phyloP scores from a whole-genome alignment of 2,113 vertebrate species.

The Smithornis capensis region DNA sequence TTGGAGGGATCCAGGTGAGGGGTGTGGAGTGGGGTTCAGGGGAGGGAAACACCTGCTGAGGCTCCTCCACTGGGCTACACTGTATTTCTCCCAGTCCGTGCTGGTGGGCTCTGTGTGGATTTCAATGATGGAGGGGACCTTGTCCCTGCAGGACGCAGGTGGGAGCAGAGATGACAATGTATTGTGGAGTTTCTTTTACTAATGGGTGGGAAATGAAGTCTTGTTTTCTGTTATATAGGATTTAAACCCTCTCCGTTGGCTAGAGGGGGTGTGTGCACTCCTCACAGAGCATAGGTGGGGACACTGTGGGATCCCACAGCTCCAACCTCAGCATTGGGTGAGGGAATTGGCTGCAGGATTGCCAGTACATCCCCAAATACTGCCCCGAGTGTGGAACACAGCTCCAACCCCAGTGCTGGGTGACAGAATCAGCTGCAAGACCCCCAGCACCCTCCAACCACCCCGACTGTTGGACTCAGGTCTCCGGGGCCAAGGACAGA shows the following conservation, averaged over 20 bases:
- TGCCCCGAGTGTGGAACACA: background rate
- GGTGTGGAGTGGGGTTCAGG: background rate
- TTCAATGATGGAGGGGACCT: background rate
- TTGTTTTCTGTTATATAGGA: background rate
- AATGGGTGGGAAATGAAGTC: fast-evolving
- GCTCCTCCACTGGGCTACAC: background rate
- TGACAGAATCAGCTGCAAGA: background rate
- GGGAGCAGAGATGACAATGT: background rate
- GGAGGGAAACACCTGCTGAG: too few species aligned
- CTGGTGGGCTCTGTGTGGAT: background rate
- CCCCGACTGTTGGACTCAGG: fast-evolving
- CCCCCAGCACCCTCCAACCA: too few species aligned
- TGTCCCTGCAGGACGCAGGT: background rate
- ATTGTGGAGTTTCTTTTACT: background rate
- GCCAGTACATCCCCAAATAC: background rate
- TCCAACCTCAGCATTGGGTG: background rate
- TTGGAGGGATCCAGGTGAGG: fast-evolving
- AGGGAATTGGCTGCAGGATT: background rate
- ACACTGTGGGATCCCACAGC: background rate
- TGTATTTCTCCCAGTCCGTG: background rate
- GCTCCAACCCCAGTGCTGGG: background rate
- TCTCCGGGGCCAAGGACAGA: background rate
- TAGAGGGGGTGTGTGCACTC: fast-evolving
- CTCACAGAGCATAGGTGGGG: background rate
- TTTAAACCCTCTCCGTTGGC: background rate